Conservation (phyloP, 1,140 invertebrate genomes). For the Tetragonula clypearis region DNA sequence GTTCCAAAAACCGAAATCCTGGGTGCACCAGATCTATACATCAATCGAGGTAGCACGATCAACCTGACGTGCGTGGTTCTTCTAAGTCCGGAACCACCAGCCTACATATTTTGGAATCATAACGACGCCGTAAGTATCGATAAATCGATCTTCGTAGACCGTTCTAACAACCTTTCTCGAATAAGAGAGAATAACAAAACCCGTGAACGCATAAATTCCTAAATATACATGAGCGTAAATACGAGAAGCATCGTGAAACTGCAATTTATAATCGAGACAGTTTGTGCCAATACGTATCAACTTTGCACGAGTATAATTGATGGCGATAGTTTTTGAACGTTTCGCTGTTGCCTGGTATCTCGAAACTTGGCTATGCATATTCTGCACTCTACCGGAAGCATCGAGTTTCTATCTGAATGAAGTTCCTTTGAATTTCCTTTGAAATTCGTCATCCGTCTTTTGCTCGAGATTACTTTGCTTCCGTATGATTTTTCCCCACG, state of each 20-base stretch:
- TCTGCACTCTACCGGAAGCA: background rate
- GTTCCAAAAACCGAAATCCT: conserved; percentile 94
- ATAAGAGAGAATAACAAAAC: background rate
- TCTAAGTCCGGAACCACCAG: conserved; percentile 94
- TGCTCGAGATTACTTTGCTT: conserved; percentile 39
- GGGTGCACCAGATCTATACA: conserved; percentile 94
- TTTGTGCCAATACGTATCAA: conserved; percentile 26
- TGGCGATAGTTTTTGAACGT: conserved; percentile 47
- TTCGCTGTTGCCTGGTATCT: conserved; percentile 24
- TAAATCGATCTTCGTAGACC: background rate
- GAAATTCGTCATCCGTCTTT: conserved; percentile 37
- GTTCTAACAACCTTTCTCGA: too few relatives aligned
- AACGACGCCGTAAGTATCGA: conserved; percentile 89
- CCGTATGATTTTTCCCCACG: background rate
- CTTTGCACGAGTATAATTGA: conserved; percentile 56
- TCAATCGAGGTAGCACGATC: conserved; percentile 95
- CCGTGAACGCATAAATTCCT: background rate
- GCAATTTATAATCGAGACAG: conserved; percentile 38
- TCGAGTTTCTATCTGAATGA: conserved; percentile 28
- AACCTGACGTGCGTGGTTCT: conserved; percentile 95
- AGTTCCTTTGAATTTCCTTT: conserved; percentile 49
- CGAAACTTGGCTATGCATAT: background rate
- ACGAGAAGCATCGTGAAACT: conserved; percentile 3
- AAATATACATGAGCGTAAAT: conserved; percentile 1
- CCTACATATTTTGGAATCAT: conserved; percentile 96